Percentiles rank a stretch among this genome's conserved stretches.
Conservation (phyloP, 2,888 invertebrate species). For the Dolichopus griseipennis region DNA sequence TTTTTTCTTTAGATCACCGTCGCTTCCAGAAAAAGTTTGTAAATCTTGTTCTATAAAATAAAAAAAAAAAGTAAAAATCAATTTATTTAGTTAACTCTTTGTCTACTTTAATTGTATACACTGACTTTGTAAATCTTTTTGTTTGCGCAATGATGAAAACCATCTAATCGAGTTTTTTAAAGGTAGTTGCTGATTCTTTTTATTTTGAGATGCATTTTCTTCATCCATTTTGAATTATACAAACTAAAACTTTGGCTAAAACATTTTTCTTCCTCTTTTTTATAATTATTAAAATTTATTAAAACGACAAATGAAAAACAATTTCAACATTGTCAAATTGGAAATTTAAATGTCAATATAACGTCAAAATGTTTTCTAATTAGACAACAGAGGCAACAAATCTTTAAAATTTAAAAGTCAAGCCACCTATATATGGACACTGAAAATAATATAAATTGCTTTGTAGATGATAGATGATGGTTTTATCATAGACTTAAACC, state of each 20-base stretch:
- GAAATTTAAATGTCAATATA: too few species aligned
- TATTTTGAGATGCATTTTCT: slow-evolving; percentile 4
- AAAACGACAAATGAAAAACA: background rate
- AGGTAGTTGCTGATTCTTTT: background rate
- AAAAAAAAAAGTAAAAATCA: background rate
- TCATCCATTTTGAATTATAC: background rate
- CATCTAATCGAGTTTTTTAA: background rate
- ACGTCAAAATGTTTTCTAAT: too few species aligned
- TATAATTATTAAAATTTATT: background rate
- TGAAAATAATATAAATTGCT: too few species aligned
- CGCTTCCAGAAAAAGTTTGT: slow-evolving; percentile 1
- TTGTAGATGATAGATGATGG: too few species aligned
- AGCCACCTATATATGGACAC: too few species aligned
- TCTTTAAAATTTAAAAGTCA: too few species aligned
- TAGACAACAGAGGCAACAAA: too few species aligned
- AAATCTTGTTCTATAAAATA: background rate
- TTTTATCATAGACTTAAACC: too few species aligned
- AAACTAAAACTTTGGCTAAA: background rate
- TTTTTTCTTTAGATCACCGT: background rate
- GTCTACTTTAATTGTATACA: background rate
- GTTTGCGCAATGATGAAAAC: slow-evolving; percentile 1
- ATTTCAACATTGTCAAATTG: background rate
- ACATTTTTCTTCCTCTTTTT: background rate
- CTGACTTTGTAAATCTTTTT: slow-evolving; percentile 7
- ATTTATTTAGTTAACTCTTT: background rate